Base-by-base conservation (phyloP, 2,113 vertebrate genomes). In the Heterotis niloticus region DNA sequence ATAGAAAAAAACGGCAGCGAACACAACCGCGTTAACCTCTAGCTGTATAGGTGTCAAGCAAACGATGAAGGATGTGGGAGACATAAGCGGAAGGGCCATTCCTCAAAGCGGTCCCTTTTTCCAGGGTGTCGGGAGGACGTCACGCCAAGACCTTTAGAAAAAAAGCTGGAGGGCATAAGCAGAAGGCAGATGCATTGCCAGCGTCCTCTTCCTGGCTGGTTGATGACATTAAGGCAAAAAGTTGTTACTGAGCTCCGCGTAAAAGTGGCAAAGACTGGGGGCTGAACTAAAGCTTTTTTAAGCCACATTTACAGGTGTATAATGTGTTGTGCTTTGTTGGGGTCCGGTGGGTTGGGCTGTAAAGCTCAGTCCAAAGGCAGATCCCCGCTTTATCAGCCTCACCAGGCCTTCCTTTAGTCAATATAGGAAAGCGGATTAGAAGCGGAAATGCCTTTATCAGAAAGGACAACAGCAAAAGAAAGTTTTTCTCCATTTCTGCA, bases 221-320 rank as follows among this genome's bases (percentile, higher is more conserved):
- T 79, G 16, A 24, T 64, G 59, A 79, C 57, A 79, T 73, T 56
- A 79, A 14, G 26, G 29, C 17, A n/a, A 65, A 54, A 73, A 65
- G 18, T 44, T 10, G 17, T 57, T 52, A 29, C 73, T 79, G 70
- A 79, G 78, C 28, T 51, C 12, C 28, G 24, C 60, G 24, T 34
- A 75, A 62, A 17, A 10, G 29, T 14, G 34, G 59, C 13, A 34
- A 28, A 79, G 68, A 64, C 68, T 62, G 57, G 16, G 29, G 29
- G 24, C 12, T 17, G 51, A 51, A 9, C 44, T 23, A 16, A 24
- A 28, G 9, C 62, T 28, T 20, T 26, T 72, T 79, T 26, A 18
- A 44, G 26, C n/a, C 64, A 14, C 23, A 23, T 54, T 13, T 62
- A 64, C 34, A 44, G 34, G 18, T 70, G 26, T 67, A 71, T 13